Conservation (phyloP, 1,140 invertebrate species). For the Cylas formicarius region DNA sequence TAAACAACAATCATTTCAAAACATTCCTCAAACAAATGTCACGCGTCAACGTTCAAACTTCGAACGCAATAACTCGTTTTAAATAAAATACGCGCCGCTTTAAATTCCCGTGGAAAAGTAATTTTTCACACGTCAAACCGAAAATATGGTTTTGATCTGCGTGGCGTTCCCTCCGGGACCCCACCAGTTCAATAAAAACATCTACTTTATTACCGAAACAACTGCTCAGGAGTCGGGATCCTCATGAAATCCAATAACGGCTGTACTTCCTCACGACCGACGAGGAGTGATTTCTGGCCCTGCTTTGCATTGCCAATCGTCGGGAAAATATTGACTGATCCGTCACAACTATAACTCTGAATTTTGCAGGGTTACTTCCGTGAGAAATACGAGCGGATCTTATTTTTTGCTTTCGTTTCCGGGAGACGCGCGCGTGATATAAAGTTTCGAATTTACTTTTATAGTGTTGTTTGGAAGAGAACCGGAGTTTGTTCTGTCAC, state of each 20-base stretch:
- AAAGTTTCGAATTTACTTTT: too few relatives aligned
- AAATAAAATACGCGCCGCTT: too few relatives aligned
- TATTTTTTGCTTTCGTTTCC: too few relatives aligned
- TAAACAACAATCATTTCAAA: too few relatives aligned
- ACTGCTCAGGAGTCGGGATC: constrained; percentile 22
- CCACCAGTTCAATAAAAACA: constrained; percentile 37
- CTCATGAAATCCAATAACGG: constrained; percentile 37
- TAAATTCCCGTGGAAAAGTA: constrained; percentile 35
- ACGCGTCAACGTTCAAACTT: too few relatives aligned
- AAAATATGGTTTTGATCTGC: constrained; percentile 38
- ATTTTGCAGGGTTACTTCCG: too few relatives aligned
- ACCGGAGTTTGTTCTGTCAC: too few relatives aligned
- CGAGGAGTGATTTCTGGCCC: constrained; percentile 35
- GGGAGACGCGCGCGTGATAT: too few relatives aligned
- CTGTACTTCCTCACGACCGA: constrained; percentile 33
- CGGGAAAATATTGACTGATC: constrained; percentile 29
- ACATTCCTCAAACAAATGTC: too few relatives aligned
- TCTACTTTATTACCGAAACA: constrained; percentile 36
- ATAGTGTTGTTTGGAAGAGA: too few relatives aligned
- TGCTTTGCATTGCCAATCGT: constrained; percentile 36
- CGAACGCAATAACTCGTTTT: too few relatives aligned
- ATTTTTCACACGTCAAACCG: constrained; percentile 35
- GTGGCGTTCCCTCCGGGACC: constrained; percentile 28
- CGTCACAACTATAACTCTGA: constrained; percentile 24
- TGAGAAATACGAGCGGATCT: too few relatives aligned